phyloP scores from a whole-genome alignment of 2,113 vertebrate species.

The Podocnemis expansa region DNA sequence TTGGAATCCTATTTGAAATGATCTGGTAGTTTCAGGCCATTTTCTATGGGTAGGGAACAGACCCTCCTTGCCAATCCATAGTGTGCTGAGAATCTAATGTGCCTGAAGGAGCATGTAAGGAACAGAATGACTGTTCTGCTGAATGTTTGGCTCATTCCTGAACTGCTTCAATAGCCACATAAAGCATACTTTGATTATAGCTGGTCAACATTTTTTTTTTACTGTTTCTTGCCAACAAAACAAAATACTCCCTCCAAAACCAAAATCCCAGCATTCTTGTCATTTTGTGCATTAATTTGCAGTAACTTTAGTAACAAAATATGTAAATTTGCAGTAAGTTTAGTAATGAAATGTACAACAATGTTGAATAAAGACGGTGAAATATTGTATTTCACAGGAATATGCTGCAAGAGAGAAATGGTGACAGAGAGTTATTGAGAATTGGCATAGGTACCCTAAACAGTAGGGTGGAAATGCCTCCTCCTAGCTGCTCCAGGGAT shows the following conservation, averaged over 20 bases:
- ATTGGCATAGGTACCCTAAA: not conserved
- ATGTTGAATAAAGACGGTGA: not conserved
- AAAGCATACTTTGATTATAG: not conserved
- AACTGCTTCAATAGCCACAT: not conserved
- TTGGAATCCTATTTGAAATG: not conserved
- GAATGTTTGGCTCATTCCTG: not conserved
- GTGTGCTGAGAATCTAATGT: not conserved
- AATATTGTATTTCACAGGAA: not conserved
- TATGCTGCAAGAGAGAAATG: not conserved
- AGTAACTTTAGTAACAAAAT: not conserved
- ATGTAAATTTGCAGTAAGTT: not conserved
- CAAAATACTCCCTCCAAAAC: too few relatives aligned
- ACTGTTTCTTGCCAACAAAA: not conserved
- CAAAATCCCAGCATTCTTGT: not conserved
- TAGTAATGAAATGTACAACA: too few relatives aligned
- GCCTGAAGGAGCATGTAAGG: not conserved
- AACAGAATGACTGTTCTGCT: not conserved
- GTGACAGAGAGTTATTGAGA: not conserved
- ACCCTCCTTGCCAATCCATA: not conserved
- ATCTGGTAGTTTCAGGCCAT: not conserved
- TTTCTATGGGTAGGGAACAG: not conserved
- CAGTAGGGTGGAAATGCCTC: not conserved
- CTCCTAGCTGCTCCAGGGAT: not conserved
- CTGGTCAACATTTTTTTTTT: not conserved
- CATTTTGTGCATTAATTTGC: not conserved